A percentile compares a stretch with the other conserved stretches of the same genome.
Conservation (phyloP, 2,113 vertebrate species). For the Felis chaus region DNA sequence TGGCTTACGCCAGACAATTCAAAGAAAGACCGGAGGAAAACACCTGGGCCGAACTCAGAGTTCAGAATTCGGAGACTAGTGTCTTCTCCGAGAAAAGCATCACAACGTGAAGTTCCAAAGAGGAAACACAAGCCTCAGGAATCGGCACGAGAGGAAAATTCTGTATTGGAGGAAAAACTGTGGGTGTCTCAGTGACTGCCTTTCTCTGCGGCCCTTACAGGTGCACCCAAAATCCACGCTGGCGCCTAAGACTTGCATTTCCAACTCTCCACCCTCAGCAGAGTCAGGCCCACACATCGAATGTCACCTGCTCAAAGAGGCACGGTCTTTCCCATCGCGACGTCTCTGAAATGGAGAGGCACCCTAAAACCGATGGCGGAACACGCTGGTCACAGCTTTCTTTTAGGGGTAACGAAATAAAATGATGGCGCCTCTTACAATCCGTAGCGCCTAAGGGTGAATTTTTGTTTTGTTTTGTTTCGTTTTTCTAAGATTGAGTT, state of each 20-base stretch:
- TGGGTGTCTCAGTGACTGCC: rapidly evolving
- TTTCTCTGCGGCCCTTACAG: rapidly evolving
- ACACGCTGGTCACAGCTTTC: not conserved
- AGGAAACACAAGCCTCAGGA: not conserved
- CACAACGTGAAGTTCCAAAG: not conserved
- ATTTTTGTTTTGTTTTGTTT: too few species aligned
- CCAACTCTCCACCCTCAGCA: not conserved
- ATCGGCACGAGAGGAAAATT: not conserved
- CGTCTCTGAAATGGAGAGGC: not conserved
- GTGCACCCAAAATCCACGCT: rapidly evolving
- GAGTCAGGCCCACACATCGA: not conserved
- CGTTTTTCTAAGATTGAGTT: not conserved
- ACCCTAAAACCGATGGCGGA: not conserved
- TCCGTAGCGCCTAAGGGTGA: not conserved
- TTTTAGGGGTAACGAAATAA: not conserved
- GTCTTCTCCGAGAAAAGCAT: not conserved
- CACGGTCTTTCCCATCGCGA: too few species aligned
- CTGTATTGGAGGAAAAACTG: not conserved
- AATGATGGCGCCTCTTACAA: not conserved
- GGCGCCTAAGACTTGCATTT: rapidly evolving
- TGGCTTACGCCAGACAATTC: not conserved
- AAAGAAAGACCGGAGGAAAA: not conserved
- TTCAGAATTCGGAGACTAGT: not conserved
- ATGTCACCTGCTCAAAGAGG: too few species aligned
- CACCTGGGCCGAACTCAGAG: not conserved